Evolutionary conservation across 1,140 invertebrate species (phyloP).

Genomic region (Condylostylus longicornis): DNA sequence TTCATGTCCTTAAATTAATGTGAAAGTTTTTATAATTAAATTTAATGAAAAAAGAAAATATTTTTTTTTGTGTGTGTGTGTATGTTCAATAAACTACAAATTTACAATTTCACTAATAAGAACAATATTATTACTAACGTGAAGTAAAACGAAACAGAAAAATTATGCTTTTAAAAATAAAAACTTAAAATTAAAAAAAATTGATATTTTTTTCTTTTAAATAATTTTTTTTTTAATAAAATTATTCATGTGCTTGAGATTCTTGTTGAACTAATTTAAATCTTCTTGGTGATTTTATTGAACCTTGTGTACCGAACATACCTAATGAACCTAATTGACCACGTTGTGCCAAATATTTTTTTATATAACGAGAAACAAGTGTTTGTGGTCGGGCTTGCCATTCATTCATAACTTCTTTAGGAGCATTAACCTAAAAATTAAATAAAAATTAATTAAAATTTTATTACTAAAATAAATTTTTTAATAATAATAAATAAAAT

Average conservation of each 20-base stretch:
- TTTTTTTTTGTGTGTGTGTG: not conserved
- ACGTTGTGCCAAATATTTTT: constrained; percentile 60
- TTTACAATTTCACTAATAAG: not conserved
- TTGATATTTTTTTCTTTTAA: too few species aligned
- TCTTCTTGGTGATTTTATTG: constrained; percentile 65
- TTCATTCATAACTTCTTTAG: constrained; percentile 79
- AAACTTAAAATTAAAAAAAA: too few species aligned
- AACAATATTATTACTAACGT: too few species aligned
- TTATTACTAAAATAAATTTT: not conserved
- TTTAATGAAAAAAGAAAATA: not conserved
- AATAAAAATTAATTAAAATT: too few species aligned
- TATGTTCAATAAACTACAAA: not conserved
- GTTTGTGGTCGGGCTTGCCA: constrained; percentile 86
- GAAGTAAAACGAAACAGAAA: too few species aligned
- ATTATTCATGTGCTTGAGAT: constrained; percentile 76
- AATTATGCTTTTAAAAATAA: too few species aligned
- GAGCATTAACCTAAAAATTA: constrained; percentile 53
- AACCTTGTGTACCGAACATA: constrained; percentile 62
- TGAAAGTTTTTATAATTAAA: not conserved
- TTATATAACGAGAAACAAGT: constrained; percentile 76
- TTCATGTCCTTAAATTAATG: too few species aligned
- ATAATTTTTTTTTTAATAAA: constrained; percentile 1
- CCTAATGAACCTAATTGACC: constrained; percentile 46
- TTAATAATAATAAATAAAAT: not conserved
- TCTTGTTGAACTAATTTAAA: constrained; percentile 81